Percentiles rank a stretch among this genome's conserved stretches.
These are phyloP conservation scores for Erethizon dorsatum DNA, from an alignment of 2,797 vertebrate species.

Conservation along the genomic window DNA sequence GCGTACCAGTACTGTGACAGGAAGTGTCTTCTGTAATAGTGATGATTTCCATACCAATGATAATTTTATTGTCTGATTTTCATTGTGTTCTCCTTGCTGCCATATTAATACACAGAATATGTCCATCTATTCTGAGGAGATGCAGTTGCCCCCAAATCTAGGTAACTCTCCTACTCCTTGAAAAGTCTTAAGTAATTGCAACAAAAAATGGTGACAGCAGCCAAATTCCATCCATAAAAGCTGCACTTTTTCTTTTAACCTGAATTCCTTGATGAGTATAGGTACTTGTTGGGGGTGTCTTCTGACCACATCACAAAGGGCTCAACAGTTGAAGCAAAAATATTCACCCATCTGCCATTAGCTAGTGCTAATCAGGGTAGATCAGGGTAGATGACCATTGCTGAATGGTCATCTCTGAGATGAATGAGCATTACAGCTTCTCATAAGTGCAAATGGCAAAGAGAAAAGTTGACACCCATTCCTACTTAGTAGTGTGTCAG, in stretches of 20 bases:
- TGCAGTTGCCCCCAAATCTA: background rate
- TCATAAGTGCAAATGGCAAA: background rate
- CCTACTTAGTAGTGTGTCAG: background rate
- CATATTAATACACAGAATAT: conserved; percentile 15
- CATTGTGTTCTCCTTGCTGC: conserved; percentile 48
- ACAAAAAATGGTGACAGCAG: background rate
- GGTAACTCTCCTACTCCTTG: conserved; percentile 7
- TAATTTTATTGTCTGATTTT: conserved; percentile 63
- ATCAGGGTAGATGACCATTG: background rate
- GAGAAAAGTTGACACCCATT: background rate
- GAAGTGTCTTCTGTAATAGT: background rate
- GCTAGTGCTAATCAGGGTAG: background rate
- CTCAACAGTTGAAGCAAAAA: background rate
- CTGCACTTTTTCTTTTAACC: accelerated
- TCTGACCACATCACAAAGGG: background rate
- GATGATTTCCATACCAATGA: conserved; percentile 18
- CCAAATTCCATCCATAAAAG: background rate
- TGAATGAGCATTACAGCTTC: background rate
- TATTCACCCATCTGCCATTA: background rate
- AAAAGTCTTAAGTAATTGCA: conserved; percentile 29
- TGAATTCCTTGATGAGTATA: background rate
- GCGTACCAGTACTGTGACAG: background rate
- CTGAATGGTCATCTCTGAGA: background rate
- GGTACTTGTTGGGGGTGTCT: conserved; percentile 3
- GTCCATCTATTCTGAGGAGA: background rate